A percentile compares a stretch with the other conserved stretches of the same genome.
phyloP scores from a whole-genome alignment of 2,888 invertebrate species.

The Lycophotia porphyrea region DNA sequence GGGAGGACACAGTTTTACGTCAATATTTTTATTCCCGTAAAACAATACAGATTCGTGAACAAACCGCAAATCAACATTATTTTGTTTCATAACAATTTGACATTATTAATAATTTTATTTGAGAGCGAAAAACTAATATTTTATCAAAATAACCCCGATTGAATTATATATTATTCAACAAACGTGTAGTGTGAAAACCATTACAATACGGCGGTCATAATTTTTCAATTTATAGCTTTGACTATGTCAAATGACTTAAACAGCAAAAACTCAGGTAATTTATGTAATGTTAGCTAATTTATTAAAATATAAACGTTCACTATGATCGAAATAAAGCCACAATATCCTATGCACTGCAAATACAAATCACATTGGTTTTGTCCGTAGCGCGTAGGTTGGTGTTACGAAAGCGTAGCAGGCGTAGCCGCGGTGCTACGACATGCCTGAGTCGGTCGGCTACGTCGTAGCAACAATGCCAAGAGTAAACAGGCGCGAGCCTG shows the following conservation, averaged over 20 bases:
- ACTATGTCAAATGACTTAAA: neutral
- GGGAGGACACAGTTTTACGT: conserved; percentile 14
- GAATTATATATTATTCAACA: neutral
- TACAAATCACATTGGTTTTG: neutral
- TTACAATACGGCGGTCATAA: neutral
- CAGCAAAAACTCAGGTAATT: neutral
- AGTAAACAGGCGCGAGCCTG: neutral
- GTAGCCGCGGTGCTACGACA: conserved; percentile 1
- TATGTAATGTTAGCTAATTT: neutral
- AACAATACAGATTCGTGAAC: neutral
- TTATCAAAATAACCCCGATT: too few relatives aligned
- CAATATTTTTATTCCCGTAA: conserved; percentile 8
- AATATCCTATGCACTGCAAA: neutral
- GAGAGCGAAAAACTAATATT: neutral
- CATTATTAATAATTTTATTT: conserved; percentile 19
- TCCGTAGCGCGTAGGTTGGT: neutral
- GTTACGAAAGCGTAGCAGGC: conserved; percentile 16
- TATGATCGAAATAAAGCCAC: neutral
- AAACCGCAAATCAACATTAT: conserved; percentile 17
- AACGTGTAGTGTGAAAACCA: neutral
- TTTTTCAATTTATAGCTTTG: neutral
- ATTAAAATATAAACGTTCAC: neutral
- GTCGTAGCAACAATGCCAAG: conserved; percentile 14
- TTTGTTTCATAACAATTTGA: conserved; percentile 6
- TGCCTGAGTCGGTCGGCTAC: neutral